Evolutionary conservation across 1,140 invertebrate genomes (phyloP).

Genomic region (Cardiocondyla obscurior): DNA sequence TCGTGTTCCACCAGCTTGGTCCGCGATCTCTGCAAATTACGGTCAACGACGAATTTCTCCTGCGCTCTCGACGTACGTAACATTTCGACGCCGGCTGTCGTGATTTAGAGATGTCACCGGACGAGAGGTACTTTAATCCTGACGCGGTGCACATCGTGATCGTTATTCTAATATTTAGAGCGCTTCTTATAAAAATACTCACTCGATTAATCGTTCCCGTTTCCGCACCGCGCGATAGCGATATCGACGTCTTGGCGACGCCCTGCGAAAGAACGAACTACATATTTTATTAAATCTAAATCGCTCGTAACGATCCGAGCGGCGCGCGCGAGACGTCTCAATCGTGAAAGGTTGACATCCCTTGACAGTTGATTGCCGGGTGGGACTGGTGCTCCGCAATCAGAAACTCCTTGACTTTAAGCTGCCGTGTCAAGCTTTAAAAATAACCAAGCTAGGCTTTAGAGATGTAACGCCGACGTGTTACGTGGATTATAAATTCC

Average conservation of each 20-base stretch:
- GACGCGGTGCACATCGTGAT: not conserved
- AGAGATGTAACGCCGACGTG: not conserved
- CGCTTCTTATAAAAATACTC: conserved; percentile 7
- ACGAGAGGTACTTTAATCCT: conserved; percentile 49
- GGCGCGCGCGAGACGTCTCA: not conserved
- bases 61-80: conserved; percentile 53
- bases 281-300: conserved; percentile 27
- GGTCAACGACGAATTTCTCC: conserved; percentile 62
- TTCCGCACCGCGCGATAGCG: not conserved
- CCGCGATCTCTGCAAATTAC: conserved; percentile 70
- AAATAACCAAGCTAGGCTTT: not conserved
- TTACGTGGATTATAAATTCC: conserved; percentile 29
- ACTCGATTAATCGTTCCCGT: not conserved
- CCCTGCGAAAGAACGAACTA: not conserved
- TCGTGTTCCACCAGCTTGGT: conserved; percentile 68
- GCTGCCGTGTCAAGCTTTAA: not conserved
- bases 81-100: conserved; percentile 44
- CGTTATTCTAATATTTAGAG: not conserved
- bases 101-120: conserved; percentile 52
- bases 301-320: not conserved
- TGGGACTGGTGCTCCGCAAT: not conserved
- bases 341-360: not conserved
- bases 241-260: not conserved
- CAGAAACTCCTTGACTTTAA: not conserved
- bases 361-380: not conserved